Base-by-base conservation (phyloP, 2,113 vertebrate species). In the Pterocles gutturalis region DNA sequence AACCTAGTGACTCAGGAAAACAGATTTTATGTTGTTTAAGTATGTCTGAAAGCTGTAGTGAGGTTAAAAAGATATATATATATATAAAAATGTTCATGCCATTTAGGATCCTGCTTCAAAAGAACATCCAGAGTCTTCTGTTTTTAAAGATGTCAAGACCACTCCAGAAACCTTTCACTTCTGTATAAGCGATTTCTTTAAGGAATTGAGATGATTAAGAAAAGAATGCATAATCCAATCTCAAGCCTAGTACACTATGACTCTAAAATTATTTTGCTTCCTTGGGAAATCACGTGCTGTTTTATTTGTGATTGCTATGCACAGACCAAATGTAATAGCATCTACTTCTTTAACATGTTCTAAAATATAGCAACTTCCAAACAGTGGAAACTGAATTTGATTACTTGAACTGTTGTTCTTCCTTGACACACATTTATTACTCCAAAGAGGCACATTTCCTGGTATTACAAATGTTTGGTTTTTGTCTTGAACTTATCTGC, bases 141-240 rank as follows among this genome's bases (percentile, higher is more conserved):
- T 9, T 84, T 84, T 75, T 43, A 43, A 67, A 78, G 58, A 80
- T 60, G 79, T 77, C 84, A 94, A 77, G 61, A 75, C 79, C 38
- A 45, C 72, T 95, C 38, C 49, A 78, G 79, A 93, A 96, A 89
- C 53, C 7, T 13, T 48, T 95, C 76, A 55, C 51, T 96, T 91
- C 38, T 88, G 7, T 66, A 2, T 31, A 61, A 89, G 45, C 83
- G 51, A 83, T 85, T 94, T 90, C 92, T 94, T 95, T 54, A 84
- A 87, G 91, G 83, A 90, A 87, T 55, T 83, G 85, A 86, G 78
- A 71, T 89, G 60, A 95, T 93, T 81, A 96, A 83, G 88, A 66
- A 86, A 93, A 93, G 69, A 76, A 81, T 71, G 25, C 21, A 15
- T 94, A 94, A 93, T 96, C 82, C 49, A 84, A 65, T 96, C 83